A percentile compares a stretch with the other conserved stretches of the same genome.
These are phyloP conservation scores for Mythimna impura DNA, from an alignment of 2,888 invertebrate genomes.

Conservation along the genomic window DNA sequence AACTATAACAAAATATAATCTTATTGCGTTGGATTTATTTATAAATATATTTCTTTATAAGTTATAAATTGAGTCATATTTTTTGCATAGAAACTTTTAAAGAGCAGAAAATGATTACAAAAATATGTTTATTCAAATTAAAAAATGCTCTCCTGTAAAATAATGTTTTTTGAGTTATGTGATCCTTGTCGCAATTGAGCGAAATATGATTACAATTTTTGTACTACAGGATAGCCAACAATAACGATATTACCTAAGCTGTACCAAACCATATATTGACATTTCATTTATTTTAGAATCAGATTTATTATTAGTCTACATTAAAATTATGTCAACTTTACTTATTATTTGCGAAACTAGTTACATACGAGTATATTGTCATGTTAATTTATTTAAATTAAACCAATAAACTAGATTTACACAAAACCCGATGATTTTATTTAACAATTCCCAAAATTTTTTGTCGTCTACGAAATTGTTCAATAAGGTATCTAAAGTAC, in stretches of 20 bases:
- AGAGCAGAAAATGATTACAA: no score
- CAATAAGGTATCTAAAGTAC: not conserved
- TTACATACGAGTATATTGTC: not conserved
- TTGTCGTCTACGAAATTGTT: not conserved
- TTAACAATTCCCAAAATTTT: constrained; percentile 10
- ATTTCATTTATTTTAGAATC: constrained; percentile 12
- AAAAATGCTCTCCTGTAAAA: no score
- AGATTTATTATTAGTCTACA: not conserved
- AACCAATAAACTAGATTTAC: constrained; percentile 39
- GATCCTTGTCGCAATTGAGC: not conserved
- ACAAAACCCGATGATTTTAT: constrained; percentile 32
- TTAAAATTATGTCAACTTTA: constrained; percentile 7
- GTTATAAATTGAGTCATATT: no score
- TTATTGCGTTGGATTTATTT: no score
- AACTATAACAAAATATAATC: no score
- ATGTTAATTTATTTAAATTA: constrained; percentile 42
- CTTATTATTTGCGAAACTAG: not conserved
- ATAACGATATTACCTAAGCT: not conserved
- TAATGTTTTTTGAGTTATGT: no score
- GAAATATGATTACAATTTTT: not conserved
- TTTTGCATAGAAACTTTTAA: no score
- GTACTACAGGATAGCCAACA: not conserved
- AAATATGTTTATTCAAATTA: no score
- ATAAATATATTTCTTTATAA: no score
- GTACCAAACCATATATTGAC: constrained; percentile 4